A percentile compares a stretch with the other conserved stretches of the same genome.
Conservation (phyloP, 2,888 invertebrate species). For the Autographa gamma region DNA sequence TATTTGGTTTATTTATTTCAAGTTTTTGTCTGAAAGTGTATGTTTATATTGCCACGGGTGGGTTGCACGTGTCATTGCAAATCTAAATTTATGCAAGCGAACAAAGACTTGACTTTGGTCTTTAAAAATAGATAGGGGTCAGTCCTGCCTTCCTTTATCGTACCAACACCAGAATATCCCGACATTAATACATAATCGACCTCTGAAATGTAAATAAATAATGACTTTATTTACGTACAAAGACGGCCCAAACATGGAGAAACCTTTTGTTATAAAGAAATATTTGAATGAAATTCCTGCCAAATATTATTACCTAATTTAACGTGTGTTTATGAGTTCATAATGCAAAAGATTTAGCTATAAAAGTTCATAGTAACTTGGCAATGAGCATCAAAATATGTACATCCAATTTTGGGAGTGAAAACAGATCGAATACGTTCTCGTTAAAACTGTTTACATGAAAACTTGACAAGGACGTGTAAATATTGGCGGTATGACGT, state of each 20-base stretch:
- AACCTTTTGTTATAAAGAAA: not conserved
- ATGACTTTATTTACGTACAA: conserved; percentile 2
- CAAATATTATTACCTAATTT: not conserved
- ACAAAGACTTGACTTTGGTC: conserved; percentile 14
- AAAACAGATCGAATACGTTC: conserved; percentile 11
- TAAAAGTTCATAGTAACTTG: not conserved
- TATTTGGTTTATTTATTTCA: conserved; percentile 20
- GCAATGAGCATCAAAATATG: not conserved
- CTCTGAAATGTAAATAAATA: not conserved
- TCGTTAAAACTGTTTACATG: conserved; percentile 19
- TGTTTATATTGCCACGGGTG: conserved; percentile 7
- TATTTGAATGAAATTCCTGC: not conserved
- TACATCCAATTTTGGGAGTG: conserved; percentile 16
- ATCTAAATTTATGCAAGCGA: conserved; percentile 27
- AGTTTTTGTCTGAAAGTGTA: conserved; percentile 26
- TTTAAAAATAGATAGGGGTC: conserved; percentile 25
- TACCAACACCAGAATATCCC: not conserved
- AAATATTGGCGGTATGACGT: conserved; percentile 21
- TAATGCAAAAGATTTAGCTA: conserved; percentile 7
- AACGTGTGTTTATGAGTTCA: conserved; percentile 1
- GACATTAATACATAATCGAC: not conserved
- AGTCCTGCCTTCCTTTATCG: not conserved
- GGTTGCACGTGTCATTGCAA: conserved; percentile 37
- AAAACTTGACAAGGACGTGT: conserved; percentile 34
- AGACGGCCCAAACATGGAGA: not conserved